Percentiles rank a stretch among this genome's conserved stretches.
Conservation (phyloP, 2,797 vertebrate genomes). For the Numenius phaeopus region DNA sequence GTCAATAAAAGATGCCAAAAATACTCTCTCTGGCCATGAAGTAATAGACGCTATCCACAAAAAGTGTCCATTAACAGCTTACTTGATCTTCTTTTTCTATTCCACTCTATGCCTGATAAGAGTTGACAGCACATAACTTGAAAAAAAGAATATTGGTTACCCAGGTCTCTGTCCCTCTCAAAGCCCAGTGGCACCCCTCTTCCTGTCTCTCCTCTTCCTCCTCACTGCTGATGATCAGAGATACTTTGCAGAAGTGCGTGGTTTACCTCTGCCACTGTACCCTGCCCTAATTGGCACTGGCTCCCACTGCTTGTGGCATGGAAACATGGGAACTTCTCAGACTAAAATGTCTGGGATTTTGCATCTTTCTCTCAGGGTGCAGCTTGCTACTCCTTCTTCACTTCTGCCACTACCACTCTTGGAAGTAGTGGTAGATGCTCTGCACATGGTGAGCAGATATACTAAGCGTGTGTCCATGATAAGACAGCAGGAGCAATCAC, state of each 20-base stretch:
- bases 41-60: background rate
- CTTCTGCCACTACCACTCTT: background rate
- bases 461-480: accelerated
- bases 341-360: background rate
- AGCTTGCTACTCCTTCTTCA: background rate
- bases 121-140: background rate
- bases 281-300: background rate
- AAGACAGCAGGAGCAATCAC: background rate
- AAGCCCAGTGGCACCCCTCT: background rate
- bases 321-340: background rate
- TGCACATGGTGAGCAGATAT: background rate
- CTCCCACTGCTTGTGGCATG: background rate
- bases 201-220: background rate
- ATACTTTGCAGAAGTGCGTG: background rate
- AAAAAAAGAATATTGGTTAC: background rate
- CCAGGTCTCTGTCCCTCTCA: background rate
- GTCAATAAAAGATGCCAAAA: conserved; percentile 1
- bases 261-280: background rate
- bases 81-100: background rate
- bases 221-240: background rate
- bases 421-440: background rate
- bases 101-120: background rate
- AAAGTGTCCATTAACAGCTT: conserved; percentile 8
- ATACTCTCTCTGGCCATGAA: background rate
- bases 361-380: background rate